Conservation (phyloP, 2,797 vertebrate species). For the Artibeus lituratus region DNA sequence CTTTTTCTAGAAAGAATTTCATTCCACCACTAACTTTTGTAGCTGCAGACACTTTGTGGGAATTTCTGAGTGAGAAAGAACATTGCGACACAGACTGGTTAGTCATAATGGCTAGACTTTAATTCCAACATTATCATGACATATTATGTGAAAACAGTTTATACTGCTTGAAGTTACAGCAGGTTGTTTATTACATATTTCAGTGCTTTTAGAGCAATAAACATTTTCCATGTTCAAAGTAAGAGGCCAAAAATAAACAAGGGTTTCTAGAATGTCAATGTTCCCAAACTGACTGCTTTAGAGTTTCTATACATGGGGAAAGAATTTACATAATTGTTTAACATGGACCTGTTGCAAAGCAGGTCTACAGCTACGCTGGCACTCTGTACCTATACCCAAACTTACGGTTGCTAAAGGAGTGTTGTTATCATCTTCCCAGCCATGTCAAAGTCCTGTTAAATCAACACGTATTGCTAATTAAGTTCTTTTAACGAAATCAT, state of each 20-base stretch:
- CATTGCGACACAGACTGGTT: neutral
- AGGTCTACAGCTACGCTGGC: neutral
- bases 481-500: neutral
- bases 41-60: neutral
- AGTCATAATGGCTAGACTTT: neutral
- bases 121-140: neutral
- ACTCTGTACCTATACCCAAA: neutral
- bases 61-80: neutral
- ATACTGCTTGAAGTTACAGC: neutral
- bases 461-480: neutral
- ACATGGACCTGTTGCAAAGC: neutral
- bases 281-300: neutral
- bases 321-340: neutral
- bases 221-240: neutral
- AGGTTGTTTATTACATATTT: neutral
- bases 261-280: neutral
- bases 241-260: neutral
- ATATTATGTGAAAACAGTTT: neutral
- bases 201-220: neutral
- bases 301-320: neutral
- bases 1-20: neutral
- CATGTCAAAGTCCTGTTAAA: slow-evolving; percentile 9
- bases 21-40: neutral
- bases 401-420: neutral
- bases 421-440: neutral